phyloP scores from a whole-genome alignment of 2,113 vertebrate species.

The Lycaon pictus region DNA sequence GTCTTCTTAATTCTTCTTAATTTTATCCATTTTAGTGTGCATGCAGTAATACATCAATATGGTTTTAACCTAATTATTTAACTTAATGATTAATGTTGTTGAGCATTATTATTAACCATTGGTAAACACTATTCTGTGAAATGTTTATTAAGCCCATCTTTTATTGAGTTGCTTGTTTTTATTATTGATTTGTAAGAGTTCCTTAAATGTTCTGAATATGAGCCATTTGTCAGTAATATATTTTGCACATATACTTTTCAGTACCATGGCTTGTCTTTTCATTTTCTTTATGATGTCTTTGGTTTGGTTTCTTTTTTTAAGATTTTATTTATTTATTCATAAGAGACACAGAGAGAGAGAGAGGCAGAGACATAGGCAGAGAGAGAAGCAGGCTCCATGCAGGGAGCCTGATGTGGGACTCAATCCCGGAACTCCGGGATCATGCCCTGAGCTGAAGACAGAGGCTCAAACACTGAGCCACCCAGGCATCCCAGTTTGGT shows the following conservation, averaged over 20 bases:
- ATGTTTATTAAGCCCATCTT: constrained; percentile 1
- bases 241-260: background rate
- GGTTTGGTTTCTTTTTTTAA: background rate
- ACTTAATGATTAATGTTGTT: background rate
- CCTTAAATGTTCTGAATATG: background rate
- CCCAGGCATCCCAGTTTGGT: too few relatives aligned
- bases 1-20: background rate
- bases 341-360: too few relatives aligned
- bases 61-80: constrained; percentile 15
- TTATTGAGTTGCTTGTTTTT: background rate
- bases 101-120: background rate
- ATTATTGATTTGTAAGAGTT: constrained; percentile 11
- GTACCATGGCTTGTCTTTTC: background rate
- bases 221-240: background rate
- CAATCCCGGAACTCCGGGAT: too few relatives aligned
- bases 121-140: background rate
- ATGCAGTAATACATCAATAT: background rate
- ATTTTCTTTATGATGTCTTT: background rate
- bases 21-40: background rate
- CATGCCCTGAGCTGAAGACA: too few relatives aligned
- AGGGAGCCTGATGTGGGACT: too few relatives aligned
- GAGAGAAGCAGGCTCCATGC: too few relatives aligned
- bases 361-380: too few relatives aligned
- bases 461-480: too few relatives aligned
- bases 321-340: too few relatives aligned